Base-by-base conservation (phyloP, 1,140 invertebrate genomes). In the Formica exsecta region DNA sequence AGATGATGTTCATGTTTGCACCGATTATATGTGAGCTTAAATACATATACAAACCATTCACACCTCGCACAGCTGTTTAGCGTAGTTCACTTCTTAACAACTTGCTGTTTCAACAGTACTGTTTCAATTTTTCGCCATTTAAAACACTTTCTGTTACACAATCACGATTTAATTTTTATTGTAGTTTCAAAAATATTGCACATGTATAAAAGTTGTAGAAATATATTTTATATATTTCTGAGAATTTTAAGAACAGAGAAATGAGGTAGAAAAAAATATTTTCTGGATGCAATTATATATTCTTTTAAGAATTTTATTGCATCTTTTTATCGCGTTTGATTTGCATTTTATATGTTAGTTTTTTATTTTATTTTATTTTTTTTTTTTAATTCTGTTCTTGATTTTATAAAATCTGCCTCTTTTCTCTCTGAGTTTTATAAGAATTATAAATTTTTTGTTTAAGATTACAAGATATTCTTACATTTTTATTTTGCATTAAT, bases 81-180 rank as follows among this genome's bases (percentile, higher is more conserved):
- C 44, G 16, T 32, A 54, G 19, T 44, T 6, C 54, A 32, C 29
- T 80, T 70, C 44, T 80, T 54, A 68, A 80, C 8, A n/a, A 64
- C 25, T n/a, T 19, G 68, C 16, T 32, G 19, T 13, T 74, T 41
- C 6, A 44, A 65, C 5, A 11, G 13, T 2, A n/a, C 25, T 29
- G 25, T 29, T 1, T 59, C 22, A 59, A 9, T 61, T 22, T 7
- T 0, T n/a, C 16, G 25, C 4, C 16, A 32, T 25, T 51, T 57
- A 41, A 80, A 57, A 25, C 4, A 59, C 32, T 79, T 54, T 70
- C 36, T 11, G 3, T 41, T 32, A 51, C 3, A 51, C 3, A 32
- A 32, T 25, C 7, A 79, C 29, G 2, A 7, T 0, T 32, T 32
- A 38, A 51, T 51, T 22, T 66, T 32, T 25, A 22, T 38, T 3